Evolutionary conservation across 2,888 invertebrate species (phyloP).

Genomic region (Lepidochrysops patricia): DNA sequence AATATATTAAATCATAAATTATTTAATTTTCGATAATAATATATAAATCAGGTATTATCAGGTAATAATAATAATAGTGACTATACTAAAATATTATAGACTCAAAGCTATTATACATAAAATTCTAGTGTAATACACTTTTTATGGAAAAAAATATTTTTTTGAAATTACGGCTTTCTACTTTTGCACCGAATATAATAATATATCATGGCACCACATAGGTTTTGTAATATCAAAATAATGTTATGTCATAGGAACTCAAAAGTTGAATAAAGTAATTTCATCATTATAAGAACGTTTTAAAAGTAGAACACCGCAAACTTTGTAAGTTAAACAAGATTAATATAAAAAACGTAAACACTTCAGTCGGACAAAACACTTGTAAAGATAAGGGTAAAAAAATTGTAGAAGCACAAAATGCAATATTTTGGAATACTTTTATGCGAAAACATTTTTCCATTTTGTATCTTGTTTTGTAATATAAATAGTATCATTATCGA

Average conservation of each 20-base stretch:
- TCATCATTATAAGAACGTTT: too few species aligned
- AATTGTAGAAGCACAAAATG: too few species aligned
- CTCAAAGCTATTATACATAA: not conserved
- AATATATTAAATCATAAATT: too few species aligned
- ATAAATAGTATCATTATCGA: too few species aligned
- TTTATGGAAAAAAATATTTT: not conserved
- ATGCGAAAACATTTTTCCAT: too few species aligned
- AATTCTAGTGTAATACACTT: not conserved
- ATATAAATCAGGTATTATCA: too few species aligned
- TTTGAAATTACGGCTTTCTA: not conserved
- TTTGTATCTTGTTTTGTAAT: too few species aligned
- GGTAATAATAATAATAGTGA: not conserved
- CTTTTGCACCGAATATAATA: not conserved
- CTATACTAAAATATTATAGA: not conserved
- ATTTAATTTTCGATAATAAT: too few species aligned
- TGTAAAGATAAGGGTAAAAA: too few species aligned
- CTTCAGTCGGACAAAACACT: too few species aligned
- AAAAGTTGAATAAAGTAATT: not conserved
- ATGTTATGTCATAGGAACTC: not conserved
- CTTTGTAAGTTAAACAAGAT: not conserved
- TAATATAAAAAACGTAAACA: too few species aligned
- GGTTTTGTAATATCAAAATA: not conserved
- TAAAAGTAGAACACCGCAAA: not conserved
- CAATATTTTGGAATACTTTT: too few species aligned
- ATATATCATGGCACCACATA: not conserved